phyloP scores from a whole-genome alignment of 2,113 vertebrate species.

The Myxocyprinus asiaticus region DNA sequence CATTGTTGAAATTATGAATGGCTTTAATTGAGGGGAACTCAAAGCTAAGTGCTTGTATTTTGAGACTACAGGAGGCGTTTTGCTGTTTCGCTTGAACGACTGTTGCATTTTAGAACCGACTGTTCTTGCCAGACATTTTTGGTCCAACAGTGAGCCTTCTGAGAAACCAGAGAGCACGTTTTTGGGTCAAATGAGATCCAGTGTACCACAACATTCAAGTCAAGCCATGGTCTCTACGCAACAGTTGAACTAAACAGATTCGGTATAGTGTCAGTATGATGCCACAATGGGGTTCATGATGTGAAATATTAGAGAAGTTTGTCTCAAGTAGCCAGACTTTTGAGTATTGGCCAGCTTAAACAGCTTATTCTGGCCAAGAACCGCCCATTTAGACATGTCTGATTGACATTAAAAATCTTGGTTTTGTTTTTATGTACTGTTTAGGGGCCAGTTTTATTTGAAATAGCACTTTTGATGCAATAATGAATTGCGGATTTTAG shows the following conservation, averaged over 20 bases:
- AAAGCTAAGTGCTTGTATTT: slow-evolving; percentile 40
- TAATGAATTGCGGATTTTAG: too few species aligned
- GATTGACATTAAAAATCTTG: too few species aligned
- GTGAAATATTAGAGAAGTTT: too few species aligned
- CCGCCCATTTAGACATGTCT: too few species aligned
- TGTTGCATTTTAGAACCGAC: slow-evolving; percentile 11
- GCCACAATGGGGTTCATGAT: too few species aligned
- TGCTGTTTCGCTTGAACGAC: neutral
- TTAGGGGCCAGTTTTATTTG: too few species aligned
- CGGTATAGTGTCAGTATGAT: neutral
- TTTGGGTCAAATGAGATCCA: slow-evolving; percentile 10
- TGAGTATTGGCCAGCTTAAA: too few species aligned
- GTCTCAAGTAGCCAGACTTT: too few species aligned
- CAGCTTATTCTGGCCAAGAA: too few species aligned
- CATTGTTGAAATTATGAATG: slow-evolving; percentile 53
- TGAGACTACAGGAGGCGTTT: slow-evolving; percentile 11
- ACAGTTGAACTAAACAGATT: slow-evolving; percentile 11
- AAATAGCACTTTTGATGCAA: too few species aligned
- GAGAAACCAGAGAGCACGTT: neutral
- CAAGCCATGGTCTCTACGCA: neutral
- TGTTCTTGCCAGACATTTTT: slow-evolving; percentile 42
- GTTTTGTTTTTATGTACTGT: too few species aligned
- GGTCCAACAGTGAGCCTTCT: neutral
- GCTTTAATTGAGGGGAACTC: slow-evolving; percentile 36
- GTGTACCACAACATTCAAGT: slow-evolving; percentile 1